Evolutionary conservation across 1,140 invertebrate genomes (phyloP), one percentile per base, ranked within the genome.

Genomic region (Zophobas atratus): DNA sequence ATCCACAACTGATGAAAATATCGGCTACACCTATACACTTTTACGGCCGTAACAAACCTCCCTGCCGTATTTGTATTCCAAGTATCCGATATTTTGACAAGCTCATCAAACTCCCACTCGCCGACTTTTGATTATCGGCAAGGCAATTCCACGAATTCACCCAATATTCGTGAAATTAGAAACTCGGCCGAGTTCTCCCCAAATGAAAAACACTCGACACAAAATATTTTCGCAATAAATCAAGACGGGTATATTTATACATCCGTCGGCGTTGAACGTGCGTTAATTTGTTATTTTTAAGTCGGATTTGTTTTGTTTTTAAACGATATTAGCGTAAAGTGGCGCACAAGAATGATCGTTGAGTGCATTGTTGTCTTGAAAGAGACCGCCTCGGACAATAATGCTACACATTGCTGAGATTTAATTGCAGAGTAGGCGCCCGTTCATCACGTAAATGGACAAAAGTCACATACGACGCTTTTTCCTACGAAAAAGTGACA

Each of bases 221-320:
- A 20, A 51, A 51, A 51, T 6, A 4, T 51, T 51, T 51, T 51
- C 20, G 3, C 49, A 51, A 51, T 51, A 51, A 51, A 51, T 51
- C 49, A 20, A 51, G 49, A 51, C 49, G 49, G 4, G 49, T 2
- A 20, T 51, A 51, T 51, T 51, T 51, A 51, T 51, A 51, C 6
- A 6, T 51, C n/a, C 49, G n/a, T 51, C 49, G n/a, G 2, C n/a
- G n/a, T 20, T 20, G 49, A 51, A 51, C 4, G 49, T 20, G 49
- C 49, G 2, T 51, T 51, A 63, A 63, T 63, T 63, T 63, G 57
- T 63, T 63, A 39, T 63, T 63, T 51, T 38, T 63, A 39, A 2
- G 6, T 39, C 33, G 2, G 36, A 63, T 63, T 63, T 63, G 8
- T 63, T 63, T 63, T 38, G 57, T 63, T 63, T 63, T 51, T 51